Conservation (phyloP, 2,888 invertebrate species). For the Ametastegia equiseti region DNA sequence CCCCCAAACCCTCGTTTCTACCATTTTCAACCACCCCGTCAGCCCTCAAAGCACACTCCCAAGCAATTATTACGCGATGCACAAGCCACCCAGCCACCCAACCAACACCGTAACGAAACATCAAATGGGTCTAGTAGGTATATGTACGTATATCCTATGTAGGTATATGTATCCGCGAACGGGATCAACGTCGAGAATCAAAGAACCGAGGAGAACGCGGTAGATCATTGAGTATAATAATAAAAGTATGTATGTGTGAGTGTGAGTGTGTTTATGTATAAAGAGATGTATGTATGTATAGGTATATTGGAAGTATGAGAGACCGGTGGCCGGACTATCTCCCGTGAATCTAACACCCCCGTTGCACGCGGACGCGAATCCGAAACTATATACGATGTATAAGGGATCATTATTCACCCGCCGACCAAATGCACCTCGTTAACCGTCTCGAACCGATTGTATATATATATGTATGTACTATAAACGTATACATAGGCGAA, state of each 20-base stretch:
- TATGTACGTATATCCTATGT: not conserved
- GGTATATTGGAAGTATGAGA: not conserved
- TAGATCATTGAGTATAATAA: not conserved
- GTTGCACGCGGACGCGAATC: not conserved
- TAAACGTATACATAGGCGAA: too few species aligned
- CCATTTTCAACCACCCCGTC: constrained; percentile 45
- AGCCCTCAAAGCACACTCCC: constrained; percentile 40
- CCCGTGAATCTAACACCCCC: constrained; percentile 41
- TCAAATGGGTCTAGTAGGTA: constrained; percentile 11
- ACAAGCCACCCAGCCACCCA: too few species aligned
- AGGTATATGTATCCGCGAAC: not conserved
- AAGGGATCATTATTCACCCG: constrained; percentile 47
- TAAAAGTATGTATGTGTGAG: not conserved
- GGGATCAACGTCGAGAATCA: constrained; percentile 20
- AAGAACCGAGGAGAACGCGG: constrained; percentile 1
- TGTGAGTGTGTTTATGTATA: too few species aligned
- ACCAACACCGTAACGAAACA: constrained; percentile 44
- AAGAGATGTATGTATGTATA: not conserved
- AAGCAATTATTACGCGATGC: constrained; percentile 73
- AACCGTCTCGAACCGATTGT: not conserved
- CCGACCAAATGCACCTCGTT: constrained; percentile 43
- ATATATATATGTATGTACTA: too few species aligned
- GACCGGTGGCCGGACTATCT: constrained; percentile 39
- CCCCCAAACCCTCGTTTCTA: constrained; percentile 48
- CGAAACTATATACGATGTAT: constrained; percentile 13